Conservation (phyloP, 2,113 vertebrate species). For the Sylvilagus bachmani region DNA sequence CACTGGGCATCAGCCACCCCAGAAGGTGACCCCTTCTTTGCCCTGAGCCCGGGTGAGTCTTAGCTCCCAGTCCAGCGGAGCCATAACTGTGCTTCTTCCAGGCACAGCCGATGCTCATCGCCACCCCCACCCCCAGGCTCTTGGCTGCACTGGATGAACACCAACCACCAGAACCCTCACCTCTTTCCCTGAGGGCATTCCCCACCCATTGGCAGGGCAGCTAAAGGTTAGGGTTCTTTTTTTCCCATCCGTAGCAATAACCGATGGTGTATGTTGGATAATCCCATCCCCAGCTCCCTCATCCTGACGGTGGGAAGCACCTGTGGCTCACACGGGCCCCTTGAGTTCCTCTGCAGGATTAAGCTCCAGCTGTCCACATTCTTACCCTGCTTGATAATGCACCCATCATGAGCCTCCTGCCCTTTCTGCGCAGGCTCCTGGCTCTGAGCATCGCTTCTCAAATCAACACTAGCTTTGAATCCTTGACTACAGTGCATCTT, state of each 20-base stretch:
- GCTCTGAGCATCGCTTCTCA: neutral
- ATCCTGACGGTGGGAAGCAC: neutral
- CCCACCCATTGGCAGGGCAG: neutral
- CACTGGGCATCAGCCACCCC: neutral
- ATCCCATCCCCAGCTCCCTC: neutral
- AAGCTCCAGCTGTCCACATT: neutral
- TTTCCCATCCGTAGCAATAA: neutral
- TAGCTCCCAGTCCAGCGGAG: neutral
- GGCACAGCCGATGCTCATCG: neutral
- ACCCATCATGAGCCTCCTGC: neutral
- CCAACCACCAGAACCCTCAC: neutral
- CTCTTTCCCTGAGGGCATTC: neutral
- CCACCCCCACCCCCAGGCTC: neutral
- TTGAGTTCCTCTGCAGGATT: neutral
- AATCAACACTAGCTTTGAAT: neutral
- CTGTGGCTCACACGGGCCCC: neutral
- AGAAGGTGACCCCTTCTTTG: neutral
- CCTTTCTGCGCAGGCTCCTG: neutral
- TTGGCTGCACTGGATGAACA: neutral
- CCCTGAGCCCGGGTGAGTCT: neutral
- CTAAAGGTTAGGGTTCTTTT: neutral
- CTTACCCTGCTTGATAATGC: neutral
- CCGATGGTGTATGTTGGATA: neutral
- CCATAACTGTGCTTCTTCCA: neutral
- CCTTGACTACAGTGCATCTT: neutral